Evolutionary conservation across 2,888 invertebrate genomes (phyloP).

Genomic region (Drosophila flavopinicola): DNA sequence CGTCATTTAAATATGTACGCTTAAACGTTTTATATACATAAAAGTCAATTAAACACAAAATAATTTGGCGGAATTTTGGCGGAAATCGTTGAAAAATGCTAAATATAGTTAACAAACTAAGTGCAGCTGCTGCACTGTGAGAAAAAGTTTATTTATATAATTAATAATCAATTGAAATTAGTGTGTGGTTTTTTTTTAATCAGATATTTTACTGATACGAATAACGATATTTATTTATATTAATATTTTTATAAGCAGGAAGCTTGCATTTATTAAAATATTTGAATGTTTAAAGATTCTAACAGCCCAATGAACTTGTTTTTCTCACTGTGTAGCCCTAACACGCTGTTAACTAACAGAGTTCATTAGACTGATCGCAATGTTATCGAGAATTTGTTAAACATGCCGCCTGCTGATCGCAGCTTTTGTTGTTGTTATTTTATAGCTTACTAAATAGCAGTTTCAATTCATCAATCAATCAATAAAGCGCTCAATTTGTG

Average conservation of each 20-base stretch:
- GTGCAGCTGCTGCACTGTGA: slow-evolving; percentile 18
- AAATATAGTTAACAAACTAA: slow-evolving; percentile 14
- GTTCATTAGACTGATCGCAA: slow-evolving; percentile 50
- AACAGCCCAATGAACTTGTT: background rate
- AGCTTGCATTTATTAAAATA: no score
- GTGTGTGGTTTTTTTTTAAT: background rate
- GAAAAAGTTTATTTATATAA: slow-evolving; percentile 14
- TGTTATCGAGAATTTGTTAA: slow-evolving; percentile 47
- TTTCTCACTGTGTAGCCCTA: slow-evolving; percentile 6
- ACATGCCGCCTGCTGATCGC: slow-evolving; percentile 19
- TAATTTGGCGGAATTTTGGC: slow-evolving; percentile 20
- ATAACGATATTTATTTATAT: no score
- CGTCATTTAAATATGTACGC: slow-evolving; percentile 48
- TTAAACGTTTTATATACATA: slow-evolving; percentile 22
- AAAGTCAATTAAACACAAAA: slow-evolving; percentile 31
- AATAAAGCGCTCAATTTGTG: slow-evolving; percentile 27
- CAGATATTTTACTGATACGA: slow-evolving; percentile 6
- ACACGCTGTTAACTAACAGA: slow-evolving; percentile 27
- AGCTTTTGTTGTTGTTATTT: slow-evolving; percentile 28
- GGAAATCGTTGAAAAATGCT: slow-evolving; percentile 34
- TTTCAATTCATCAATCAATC: slow-evolving; percentile 55
- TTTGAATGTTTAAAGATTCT: background rate
- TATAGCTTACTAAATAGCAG: slow-evolving; percentile 6
- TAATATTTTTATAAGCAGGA: background rate
- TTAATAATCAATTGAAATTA: background rate